Evolutionary conservation across 1,140 invertebrate species (phyloP), one percentile per base, ranked within the genome.

Genomic region (Lasaia peninsularis): DNA sequence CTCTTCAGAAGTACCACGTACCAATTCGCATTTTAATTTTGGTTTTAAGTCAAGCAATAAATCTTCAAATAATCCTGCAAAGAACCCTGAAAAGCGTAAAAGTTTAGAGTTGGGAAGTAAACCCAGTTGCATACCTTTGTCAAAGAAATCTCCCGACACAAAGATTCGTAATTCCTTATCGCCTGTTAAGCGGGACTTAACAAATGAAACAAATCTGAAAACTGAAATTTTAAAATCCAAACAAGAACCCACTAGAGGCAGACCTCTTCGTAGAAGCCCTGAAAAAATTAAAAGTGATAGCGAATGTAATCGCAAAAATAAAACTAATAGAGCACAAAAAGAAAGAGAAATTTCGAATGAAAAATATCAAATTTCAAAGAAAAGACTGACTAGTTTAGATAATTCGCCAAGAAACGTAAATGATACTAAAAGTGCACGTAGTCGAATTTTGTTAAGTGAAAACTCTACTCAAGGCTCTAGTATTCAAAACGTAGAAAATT

Each of bases 361-460:
- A 80, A 88, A 86, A 85, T 83, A 82, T 86, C 80, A 85, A 79
- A 73, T 84, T 88, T 83, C 77, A 75, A 87, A 88, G 76, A 87
- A 88, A 88, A 88, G 86, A 88, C 86, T 88, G 86, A 88, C 80
- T 88, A 88, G 86, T 80, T 85, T 88, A 88, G 82, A 85, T 82
- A 88, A 78, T 81, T 84, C 76, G 78, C 68, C 78, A 58, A 86
- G 72, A 77, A 69, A 79, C 67, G 72, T 71, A 60, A 81, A 67
- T 69, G 70, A 77, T 65, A 70, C 71, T 75, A 78, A 73, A 60
- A 82, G 73, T 52, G 53, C 63, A 63, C 69, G 68, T 66, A 70
- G 75, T 74, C 83, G 80, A 81, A 76, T 73, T 72, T 62, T 76
- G 62, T 62, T 81, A 62, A 86, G 73, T 69, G 67, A 62, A 73